Base-by-base conservation (phyloP, 1,140 invertebrate genomes). In the Cepaea nemoralis region DNA sequence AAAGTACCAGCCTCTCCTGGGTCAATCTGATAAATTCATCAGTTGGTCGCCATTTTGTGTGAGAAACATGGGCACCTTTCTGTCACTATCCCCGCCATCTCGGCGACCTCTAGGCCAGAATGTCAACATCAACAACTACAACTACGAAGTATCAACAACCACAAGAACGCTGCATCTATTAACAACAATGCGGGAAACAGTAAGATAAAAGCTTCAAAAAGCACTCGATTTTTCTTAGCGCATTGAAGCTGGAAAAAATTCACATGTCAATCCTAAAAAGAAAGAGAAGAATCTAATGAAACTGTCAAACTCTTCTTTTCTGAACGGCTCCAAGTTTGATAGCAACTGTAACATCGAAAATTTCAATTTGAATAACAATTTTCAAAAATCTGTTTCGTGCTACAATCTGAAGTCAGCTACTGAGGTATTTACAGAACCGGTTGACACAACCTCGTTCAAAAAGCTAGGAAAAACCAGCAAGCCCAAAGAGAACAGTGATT, bases 181-280 rank as follows among this genome's bases (percentile, higher is more conserved):
- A 83, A 73, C 92, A 97, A 97, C 89, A 95, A 94, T 74, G 82
- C 63, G 1, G 71, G 82, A 31, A 95, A 94, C 87, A 94, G 94
- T 0, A 93, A 97, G 96, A 97, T 89, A 90, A 91, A 70, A 97
- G 95, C 87, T 94, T 98, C 84, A 98, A 98, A 91, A 98, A 98
- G 89, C 97, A 98, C 89, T 97, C 97, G 73, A 92, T 98, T 59
- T 98, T 99, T 92, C 97, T 99, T 80, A 98, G 98, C 91, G 96
- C 96, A 0, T 93, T 99, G 5, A 98, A 97, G 82, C 98, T 97
- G 97, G 98, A 98, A 91, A 94, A 96, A 91, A 96, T 99, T 90
- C 97, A n/a, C n/a, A 95, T 55, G 96, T 96, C 19, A 94, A 96
- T 16, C 96, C 96, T 86, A 97, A 97, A 89, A 97, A 97, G 91